Evolutionary conservation across 2,888 invertebrate genomes (phyloP).

Genomic region (Drosophila dives): DNA sequence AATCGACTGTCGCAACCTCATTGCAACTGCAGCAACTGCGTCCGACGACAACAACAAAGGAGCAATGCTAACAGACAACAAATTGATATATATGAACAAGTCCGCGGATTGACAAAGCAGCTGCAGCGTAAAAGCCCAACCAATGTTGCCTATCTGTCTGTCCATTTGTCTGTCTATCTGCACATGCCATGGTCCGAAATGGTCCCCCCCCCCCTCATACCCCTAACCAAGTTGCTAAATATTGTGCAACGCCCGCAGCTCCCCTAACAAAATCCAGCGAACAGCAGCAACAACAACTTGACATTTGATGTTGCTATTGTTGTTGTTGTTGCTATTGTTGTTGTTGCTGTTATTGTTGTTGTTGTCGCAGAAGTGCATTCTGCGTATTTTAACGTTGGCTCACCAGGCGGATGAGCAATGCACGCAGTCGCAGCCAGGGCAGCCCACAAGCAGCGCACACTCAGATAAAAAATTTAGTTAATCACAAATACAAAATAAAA

Average conservation of each 20-base stretch:
- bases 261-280: conserved; percentile 62
- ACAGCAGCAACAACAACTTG: conserved; percentile 8
- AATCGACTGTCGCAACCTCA: conserved; percentile 52
- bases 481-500: neutral
- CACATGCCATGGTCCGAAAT: conserved; percentile 10
- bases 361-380: conserved; percentile 72
- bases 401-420: conserved; percentile 72
- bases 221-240: conserved; percentile 20
- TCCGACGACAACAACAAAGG: conserved; percentile 49
- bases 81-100: conserved; percentile 76
- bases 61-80: conserved; percentile 66
- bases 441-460: conserved; percentile 22
- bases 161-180: conserved; percentile 43
- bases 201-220: neutral
- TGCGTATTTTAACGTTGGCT: conserved; percentile 38
- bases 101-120: conserved; percentile 77
- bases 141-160: conserved; percentile 68
- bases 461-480: neutral
- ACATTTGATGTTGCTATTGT: conserved; percentile 60
- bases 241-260: conserved; percentile 42
- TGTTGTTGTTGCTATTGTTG: conserved; percentile 43
- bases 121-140: conserved; percentile 70
- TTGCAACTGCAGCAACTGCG: conserved; percentile 38
- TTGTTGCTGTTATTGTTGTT: conserved; percentile 46
- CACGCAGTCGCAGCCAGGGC: conserved; percentile 55